These are phyloP conservation scores for Spodoptera exigua DNA, from an alignment of 2,888 invertebrate genomes.

Conservation along the genomic window DNA sequence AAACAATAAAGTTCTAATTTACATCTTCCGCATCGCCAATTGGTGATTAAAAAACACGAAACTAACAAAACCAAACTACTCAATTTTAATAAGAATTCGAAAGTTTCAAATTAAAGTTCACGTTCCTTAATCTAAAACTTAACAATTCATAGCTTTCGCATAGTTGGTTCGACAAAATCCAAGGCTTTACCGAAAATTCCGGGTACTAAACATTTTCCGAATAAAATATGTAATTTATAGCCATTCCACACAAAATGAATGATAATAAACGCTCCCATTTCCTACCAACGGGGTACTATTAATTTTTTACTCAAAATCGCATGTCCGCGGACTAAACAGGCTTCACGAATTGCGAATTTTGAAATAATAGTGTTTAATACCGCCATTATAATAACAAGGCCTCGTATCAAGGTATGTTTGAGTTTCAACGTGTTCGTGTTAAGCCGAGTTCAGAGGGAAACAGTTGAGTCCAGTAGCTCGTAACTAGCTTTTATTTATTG, in stretches of 20 bases:
- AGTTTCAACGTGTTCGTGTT: conserved; percentile 60
- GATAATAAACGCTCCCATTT: conserved; percentile 56
- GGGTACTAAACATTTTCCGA: conserved; percentile 10
- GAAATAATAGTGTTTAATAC: conserved; percentile 76
- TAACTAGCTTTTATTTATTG: not conserved
- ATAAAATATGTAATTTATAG: conserved; percentile 51
- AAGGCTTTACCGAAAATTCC: conserved; percentile 22
- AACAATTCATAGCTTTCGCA: conserved; percentile 5
- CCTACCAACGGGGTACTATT: conserved; percentile 52
- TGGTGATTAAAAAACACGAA: too few relatives aligned
- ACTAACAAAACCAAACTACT: too few relatives aligned
- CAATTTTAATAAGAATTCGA: too few relatives aligned
- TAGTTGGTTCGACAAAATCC: conserved; percentile 8
- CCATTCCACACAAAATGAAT: conserved; percentile 46
- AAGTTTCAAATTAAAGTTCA: conserved; percentile 1
- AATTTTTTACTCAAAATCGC: conserved; percentile 72
- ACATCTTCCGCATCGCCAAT: too few relatives aligned
- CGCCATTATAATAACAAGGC: conserved; percentile 73
- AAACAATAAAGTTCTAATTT: too few relatives aligned
- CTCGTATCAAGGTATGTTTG: conserved; percentile 50
- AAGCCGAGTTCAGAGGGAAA: conserved; percentile 38
- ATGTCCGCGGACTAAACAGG: conserved; percentile 70
- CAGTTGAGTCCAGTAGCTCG: conserved; percentile 8
- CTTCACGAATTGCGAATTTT: conserved; percentile 71
- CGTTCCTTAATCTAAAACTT: conserved; percentile 4